phyloP scores from a whole-genome alignment of 30 jellyfish, hydroid and myxozoan genomes.

The Aurelia aurita region DNA sequence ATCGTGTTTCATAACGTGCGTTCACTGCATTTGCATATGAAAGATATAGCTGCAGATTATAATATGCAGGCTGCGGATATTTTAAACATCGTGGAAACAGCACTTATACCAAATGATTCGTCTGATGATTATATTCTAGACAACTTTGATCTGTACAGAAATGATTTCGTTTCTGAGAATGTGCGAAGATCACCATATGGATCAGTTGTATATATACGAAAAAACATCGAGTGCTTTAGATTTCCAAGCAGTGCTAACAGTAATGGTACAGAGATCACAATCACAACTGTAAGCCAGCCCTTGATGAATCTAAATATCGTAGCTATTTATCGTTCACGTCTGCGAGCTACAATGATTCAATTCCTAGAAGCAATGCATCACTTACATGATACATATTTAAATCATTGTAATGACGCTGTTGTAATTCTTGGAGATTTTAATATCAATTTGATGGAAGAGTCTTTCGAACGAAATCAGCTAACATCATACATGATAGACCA shows the following conservation, averaged over 20 bases:
- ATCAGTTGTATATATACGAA: background rate
- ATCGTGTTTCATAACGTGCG: conserved; percentile 21
- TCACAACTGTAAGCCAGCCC: background rate
- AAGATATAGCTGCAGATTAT: conserved; percentile 1
- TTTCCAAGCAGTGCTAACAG: background rate
- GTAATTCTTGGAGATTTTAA: conserved; percentile 47
- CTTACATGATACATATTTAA: background rate
- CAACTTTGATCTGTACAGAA: conserved; percentile 13
- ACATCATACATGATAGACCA: background rate
- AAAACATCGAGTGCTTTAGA: background rate
- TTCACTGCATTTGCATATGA: conserved; percentile 1
- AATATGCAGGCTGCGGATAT: conserved; percentile 28
- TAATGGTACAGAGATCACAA: background rate
- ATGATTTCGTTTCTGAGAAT: background rate
- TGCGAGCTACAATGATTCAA: background rate
- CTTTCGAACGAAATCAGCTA: background rate
- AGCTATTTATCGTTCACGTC: background rate
- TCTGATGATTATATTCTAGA: background rate
- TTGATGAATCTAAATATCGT: background rate
- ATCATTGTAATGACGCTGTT: background rate
- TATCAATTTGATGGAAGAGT: background rate
- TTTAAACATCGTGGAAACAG: conserved; percentile 14
- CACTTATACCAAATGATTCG: background rate
- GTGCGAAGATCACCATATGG: background rate
- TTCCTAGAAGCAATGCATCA: background rate